phyloP scores from a whole-genome alignment of 2,797 vertebrate genomes.

The Threskiornis aethiopicus region DNA sequence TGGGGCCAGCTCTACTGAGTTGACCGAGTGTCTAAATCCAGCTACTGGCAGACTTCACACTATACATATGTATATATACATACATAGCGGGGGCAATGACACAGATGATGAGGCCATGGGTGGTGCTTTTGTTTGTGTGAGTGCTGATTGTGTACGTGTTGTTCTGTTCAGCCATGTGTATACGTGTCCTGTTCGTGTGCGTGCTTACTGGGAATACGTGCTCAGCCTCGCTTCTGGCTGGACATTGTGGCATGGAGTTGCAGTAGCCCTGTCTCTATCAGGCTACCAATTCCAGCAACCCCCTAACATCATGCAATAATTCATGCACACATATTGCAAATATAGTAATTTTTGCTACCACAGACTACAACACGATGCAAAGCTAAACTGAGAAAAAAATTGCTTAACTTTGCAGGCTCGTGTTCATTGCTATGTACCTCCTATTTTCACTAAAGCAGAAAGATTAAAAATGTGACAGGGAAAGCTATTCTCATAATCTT shows the following conservation, averaged over 20 bases:
- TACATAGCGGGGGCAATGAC: no score
- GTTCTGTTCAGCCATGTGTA: rapidly evolving
- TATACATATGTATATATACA: no score
- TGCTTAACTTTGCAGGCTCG: background rate
- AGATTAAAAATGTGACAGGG: background rate
- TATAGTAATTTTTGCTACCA: background rate
- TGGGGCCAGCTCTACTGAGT: background rate
- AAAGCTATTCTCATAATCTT: background rate
- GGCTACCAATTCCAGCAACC: background rate
- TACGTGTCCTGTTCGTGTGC: rapidly evolving
- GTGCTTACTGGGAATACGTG: background rate
- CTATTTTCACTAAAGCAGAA: background rate
- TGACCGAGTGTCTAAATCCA: background rate
- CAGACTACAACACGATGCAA: rapidly evolving
- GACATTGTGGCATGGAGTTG: background rate
- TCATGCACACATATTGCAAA: background rate
- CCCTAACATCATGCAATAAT: background rate
- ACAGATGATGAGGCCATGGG: rapidly evolving
- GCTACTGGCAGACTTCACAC: background rate
- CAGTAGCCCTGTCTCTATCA: background rate
- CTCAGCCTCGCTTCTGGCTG: rapidly evolving
- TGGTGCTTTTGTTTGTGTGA: background rate
- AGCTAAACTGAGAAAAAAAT: background rate
- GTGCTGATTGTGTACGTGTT: background rate
- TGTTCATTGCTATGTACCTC: background rate